Evolutionary conservation across 1,140 invertebrate genomes (phyloP), one percentile per base, ranked within the genome.

Genomic region (Kradibia gibbosae): DNA sequence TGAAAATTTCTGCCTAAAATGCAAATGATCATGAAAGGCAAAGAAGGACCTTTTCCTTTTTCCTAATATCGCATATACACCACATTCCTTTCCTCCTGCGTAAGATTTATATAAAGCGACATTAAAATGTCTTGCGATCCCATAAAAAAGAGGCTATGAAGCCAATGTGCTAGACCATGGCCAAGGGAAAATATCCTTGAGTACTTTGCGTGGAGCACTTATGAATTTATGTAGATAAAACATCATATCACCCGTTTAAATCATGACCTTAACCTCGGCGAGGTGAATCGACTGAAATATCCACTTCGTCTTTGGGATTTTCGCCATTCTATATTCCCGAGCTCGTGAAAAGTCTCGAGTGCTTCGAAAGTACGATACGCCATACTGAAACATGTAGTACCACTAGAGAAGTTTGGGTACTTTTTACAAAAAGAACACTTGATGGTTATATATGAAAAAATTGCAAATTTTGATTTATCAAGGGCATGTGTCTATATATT

Each of bases 171-270:
- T 87, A 86, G 85, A 77, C 76, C 85, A 85, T 77, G 84, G 82
- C 81, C 81, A n/a, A 81, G 82, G 75, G 85, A 84, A 87, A 87
- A 87, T 87, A 88, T 86, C 88, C 85, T 86, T 86, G 85, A 81
- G 75, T 72, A 75, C 74, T 34, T 80, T 75, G 34, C 73, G 80
- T 70, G 62, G 82, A 79, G 78, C 78, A 80, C 75, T 82, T 75
- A 75, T 57, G 71, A 87, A 88, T 88, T 88, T 89, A 89, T 88
- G 86, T 84, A 83, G 83, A 85, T 85, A 81, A 82, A 78, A 22
- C 2, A 39, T 39, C 50, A 25, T 74, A 65, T 13, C 22, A 42
- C 4, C 82, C 81, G 84, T 83, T 86, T 87, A 86, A 88, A 87
- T 88, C 85, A 86, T 83, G 84, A 87, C 81, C 81, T 82, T 78